Base-by-base conservation (phyloP, 1,140 invertebrate genomes). In the Goniozus legneri region DNA sequence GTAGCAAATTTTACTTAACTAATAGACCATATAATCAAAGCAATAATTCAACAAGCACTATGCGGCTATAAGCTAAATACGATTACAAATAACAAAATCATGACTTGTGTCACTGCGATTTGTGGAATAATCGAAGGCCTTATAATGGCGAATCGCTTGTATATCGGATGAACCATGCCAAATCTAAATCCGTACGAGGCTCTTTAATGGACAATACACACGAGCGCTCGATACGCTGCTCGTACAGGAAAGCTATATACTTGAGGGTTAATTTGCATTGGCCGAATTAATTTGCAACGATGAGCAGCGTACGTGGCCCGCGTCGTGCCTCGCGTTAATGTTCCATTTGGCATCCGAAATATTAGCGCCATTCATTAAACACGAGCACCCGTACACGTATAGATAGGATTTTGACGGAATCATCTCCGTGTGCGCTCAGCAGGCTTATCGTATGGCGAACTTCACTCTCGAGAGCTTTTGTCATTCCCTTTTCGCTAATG, bases 201-300 rank as follows among this genome's bases (percentile, higher is more conserved):
- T 67, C 65, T 67, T 71, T 71, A 71, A 70, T 64, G 61, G 56
- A 54, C 53, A 60, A n/a, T n/a, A 15, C n/a, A 8, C 14, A 50
- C 31, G 54, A 56, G 51, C 47, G 45, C 44, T 48, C 40, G 47
- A 40, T n/a, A 47, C 54, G 51, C 40, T n/a, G 51, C 27, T 47
- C 52, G 49, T n/a, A n/a, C n/a, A n/a, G n/a, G n/a, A n/a, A n/a
- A n/a, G n/a, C n/a, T n/a, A n/a, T n/a, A n/a, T n/a, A n/a, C 63
- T 72, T 69, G 63, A 73, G 62, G 56, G 69, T 73, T 69, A 71
- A 71, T 67, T 66, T 68, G 54, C 40, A 48, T 58, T 52, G 52
- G 55, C 58, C 58, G 64, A 65, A 72, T 73, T 71, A 73, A 73
- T 75, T 72, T 64, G 63, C 65, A 62, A 62, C 62, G 65, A 71